A percentile compares a stretch with the other conserved stretches of the same genome.
phyloP scores from a whole-genome alignment of 2,113 vertebrate genomes.

The Rhombomys opimus region DNA sequence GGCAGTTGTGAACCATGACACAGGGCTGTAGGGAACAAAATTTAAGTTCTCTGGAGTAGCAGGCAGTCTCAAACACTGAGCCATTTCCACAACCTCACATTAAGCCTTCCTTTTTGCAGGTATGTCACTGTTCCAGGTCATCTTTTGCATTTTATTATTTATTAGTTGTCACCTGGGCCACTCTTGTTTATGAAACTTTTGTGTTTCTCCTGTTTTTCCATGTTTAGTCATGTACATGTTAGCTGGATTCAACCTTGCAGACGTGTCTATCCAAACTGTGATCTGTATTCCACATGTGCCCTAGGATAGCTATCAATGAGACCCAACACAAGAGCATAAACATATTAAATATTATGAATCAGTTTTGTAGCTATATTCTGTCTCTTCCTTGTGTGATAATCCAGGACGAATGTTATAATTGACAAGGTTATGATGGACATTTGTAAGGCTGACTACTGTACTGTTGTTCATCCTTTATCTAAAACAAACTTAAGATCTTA shows the following conservation, averaged over 20 bases:
- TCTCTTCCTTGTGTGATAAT: background rate
- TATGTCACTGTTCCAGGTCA: background rate
- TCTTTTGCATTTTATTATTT: background rate
- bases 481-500: background rate
- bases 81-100: background rate
- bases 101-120: background rate
- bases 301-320: background rate
- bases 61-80: background rate
- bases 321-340: background rate
- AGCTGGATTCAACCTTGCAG: background rate
- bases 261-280: background rate
- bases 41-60: background rate
- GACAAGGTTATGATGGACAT: background rate
- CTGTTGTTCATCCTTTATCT: background rate
- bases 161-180: background rate
- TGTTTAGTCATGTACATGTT: background rate
- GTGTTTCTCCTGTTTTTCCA: background rate
- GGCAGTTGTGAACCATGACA: too few relatives aligned
- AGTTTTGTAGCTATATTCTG: background rate
- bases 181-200: background rate
- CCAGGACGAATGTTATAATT: background rate
- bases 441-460: background rate
- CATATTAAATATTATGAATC: background rate
- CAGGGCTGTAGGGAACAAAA: background rate
- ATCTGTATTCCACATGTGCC: background rate